Base-by-base conservation (phyloP, 2,113 vertebrate species). In the Dicentrarchus labrax region DNA sequence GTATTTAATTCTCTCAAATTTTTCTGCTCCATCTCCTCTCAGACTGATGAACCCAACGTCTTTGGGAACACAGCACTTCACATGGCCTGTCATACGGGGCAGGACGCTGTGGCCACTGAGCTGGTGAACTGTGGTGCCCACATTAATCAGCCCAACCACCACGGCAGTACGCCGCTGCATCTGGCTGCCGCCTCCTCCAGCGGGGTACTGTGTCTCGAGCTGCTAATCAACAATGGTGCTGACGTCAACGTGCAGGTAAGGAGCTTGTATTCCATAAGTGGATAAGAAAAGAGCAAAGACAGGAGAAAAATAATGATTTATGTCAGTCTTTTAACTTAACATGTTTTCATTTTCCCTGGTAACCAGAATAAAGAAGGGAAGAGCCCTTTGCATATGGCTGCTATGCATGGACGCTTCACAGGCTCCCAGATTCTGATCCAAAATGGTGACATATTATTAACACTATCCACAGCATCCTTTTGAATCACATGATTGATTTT, bases 391-490 rank as follows among this genome's bases (percentile, higher is more conserved):
- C 98, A 99, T 91, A 97, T 99, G 96, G 97, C 98, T 68, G 97
- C 98, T 53, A 97, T 97, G 85, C 96, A 98, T 0, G 98, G 98
- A 11, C 96, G 97, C 61, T 99, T 99, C 93, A 99, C 97, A 0
- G 96, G 97, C 61, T 99, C 98, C 0, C 98, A 99, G 95, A 98
- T 99, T 94, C 96, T 99, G 74, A 98, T 99, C 81, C 97, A 99
- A 92, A 99, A 99, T 36, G 98, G 98, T 99, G 96, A 70, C 86
- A 41, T 15, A 69, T 36, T 48, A 65, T 73, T 67, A 45, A 39
- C 11, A 54, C 8, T 22, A 6, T 41, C 36, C 56, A 4, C 54
- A n/a, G 11, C 9, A n/a, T 51, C 1, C 15, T 64, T 36, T 56
- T 60, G 9, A 21, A 50, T 6, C 22, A 36, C 13, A 2, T 56